Conservation (phyloP, 1,140 invertebrate genomes). For the Ericerus pela region DNA sequence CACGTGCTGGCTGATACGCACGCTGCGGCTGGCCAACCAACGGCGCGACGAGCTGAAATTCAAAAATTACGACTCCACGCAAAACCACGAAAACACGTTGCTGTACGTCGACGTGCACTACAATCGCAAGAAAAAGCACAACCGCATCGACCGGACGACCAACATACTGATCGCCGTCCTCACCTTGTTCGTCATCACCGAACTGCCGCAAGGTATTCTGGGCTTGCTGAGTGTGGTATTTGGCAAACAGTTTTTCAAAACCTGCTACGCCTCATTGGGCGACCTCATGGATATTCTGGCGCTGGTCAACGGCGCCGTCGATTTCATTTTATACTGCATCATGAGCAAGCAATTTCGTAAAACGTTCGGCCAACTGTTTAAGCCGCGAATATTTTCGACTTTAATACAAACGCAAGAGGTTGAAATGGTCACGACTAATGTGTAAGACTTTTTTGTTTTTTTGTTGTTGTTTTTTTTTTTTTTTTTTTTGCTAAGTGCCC, state of each 20-base stretch:
- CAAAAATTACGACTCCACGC: conserved; percentile 1
- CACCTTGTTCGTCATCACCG: conserved; percentile 71
- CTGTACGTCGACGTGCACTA: conserved; percentile 23
- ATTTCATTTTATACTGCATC: conserved; percentile 94
- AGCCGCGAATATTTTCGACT: conserved; percentile 29
- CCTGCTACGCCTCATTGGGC: conserved; percentile 57
- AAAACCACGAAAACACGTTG: not conserved
- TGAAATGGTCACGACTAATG: conserved; percentile 4
- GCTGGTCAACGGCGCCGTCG: conserved; percentile 88
- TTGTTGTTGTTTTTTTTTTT: too few species aligned
- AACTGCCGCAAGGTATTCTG: conserved; percentile 72
- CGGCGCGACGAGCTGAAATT: conserved; percentile 6
- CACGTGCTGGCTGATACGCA: conserved; percentile 61
- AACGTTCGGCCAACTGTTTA: conserved; percentile 62
- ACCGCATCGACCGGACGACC: conserved; percentile 75
- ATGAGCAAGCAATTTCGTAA: conserved; percentile 92
- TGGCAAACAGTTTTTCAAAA: conserved; percentile 52
- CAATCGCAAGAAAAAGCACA: conserved; percentile 54
- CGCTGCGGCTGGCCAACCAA: conserved; percentile 31
- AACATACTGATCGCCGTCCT: conserved; percentile 84
- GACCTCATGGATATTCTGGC: conserved; percentile 84
- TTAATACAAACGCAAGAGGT: conserved; percentile 1
- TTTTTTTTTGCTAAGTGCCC: too few species aligned
- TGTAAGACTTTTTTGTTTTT: too few species aligned
- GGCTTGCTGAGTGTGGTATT: conserved; percentile 56